Evolutionary conservation across 2,888 invertebrate species (phyloP).

Genomic region (Dorcus parallelipipedus): DNA sequence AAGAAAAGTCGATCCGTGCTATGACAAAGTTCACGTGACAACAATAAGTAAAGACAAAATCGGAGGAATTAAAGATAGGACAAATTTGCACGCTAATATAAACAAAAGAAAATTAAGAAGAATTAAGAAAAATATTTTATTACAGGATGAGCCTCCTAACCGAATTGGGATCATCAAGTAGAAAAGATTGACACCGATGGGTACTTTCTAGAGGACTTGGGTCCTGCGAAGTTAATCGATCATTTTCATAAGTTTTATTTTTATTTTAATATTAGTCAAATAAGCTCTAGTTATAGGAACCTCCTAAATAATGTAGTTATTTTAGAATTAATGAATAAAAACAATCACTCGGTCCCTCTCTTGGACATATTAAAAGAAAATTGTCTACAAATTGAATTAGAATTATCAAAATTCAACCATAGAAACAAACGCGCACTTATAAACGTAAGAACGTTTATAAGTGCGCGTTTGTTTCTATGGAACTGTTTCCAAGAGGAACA

Average conservation of each 20-base stretch:
- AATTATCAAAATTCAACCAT: slow-evolving; percentile 20
- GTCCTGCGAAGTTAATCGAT: slow-evolving; percentile 15
- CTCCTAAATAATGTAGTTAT: slow-evolving; percentile 17
- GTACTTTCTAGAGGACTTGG: slow-evolving; percentile 9
- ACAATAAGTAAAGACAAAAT: neutral
- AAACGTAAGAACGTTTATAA: too few species aligned
- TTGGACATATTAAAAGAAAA: slow-evolving; percentile 13
- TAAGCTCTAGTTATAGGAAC: slow-evolving; percentile 18
- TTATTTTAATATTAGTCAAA: slow-evolving; percentile 23
- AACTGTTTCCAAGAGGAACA: too few species aligned
- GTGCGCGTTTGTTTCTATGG: too few species aligned
- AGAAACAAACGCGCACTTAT: slow-evolving; percentile 12
- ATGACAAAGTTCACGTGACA: slow-evolving; percentile 11
- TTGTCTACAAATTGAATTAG: slow-evolving; percentile 22
- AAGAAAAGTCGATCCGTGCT: slow-evolving; percentile 4
- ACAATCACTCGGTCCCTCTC: neutral
- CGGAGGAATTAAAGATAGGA: slow-evolving; percentile 18
- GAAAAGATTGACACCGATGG: slow-evolving; percentile 17
- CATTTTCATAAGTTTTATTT: slow-evolving; percentile 28
- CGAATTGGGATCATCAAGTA: slow-evolving; percentile 22
- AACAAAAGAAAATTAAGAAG: slow-evolving; percentile 17
- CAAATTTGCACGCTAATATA: slow-evolving; percentile 14
- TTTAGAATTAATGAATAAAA: slow-evolving; percentile 12
- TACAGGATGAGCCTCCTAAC: slow-evolving; percentile 18
- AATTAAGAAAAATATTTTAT: slow-evolving; percentile 20